Evolutionary conservation across 2,797 vertebrate species (phyloP).

Genomic region (Oceanodroma leucorhoa): DNA sequence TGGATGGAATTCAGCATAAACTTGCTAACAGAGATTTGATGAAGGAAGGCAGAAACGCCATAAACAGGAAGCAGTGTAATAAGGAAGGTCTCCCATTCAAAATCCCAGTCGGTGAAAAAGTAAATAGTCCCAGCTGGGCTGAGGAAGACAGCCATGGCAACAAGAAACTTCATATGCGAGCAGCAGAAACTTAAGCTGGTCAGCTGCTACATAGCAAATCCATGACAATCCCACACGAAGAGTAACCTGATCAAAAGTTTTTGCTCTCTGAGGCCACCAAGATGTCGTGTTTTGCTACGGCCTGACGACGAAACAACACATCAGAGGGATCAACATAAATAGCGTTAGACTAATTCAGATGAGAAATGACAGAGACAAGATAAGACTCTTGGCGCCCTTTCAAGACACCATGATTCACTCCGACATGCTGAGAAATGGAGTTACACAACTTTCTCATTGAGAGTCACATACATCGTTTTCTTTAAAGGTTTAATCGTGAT

Average conservation of each 20-base stretch:
- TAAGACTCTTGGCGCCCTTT: not conserved
- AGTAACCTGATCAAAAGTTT: not conserved
- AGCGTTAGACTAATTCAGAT: not conserved
- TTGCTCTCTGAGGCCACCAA: not conserved
- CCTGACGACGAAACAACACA: not conserved
- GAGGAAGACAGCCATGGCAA: not conserved
- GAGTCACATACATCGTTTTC: not conserved
- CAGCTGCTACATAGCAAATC: constrained; percentile 33
- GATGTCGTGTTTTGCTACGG: not conserved
- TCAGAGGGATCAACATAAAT: not conserved
- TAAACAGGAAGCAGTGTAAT: not conserved
- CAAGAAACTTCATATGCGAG: not conserved
- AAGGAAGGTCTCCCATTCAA: not conserved
- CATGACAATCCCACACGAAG: not conserved
- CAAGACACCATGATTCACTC: constrained; percentile 1
- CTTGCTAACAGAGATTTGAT: not conserved
- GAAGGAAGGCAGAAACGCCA: not conserved
- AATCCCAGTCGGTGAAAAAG: not conserved
- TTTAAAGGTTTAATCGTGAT: not conserved
- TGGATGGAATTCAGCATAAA: not conserved
- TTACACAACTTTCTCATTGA: not conserved
- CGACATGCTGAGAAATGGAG: constrained; percentile 6
- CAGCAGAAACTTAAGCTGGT: not conserved
- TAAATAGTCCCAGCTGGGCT: constrained; percentile 2
- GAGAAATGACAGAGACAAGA: constrained; percentile 11